These are phyloP conservation scores for Pardalotus punctatus DNA, from an alignment of 2,113 vertebrate species.

Conservation along the genomic window DNA sequence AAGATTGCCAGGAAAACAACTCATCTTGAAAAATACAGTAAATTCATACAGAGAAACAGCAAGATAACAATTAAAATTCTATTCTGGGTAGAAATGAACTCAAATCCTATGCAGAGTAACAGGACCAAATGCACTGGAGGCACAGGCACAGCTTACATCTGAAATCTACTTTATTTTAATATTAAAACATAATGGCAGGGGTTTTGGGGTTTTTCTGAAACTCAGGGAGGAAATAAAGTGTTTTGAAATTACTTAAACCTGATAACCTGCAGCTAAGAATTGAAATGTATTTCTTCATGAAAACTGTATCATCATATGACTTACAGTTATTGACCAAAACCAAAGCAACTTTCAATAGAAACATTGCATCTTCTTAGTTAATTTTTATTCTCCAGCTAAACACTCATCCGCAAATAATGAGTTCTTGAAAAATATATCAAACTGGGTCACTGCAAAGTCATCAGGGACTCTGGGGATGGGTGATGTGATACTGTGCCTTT, in stretches of 20 bases:
- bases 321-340: neutral
- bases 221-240: neutral
- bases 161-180: neutral
- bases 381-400: neutral
- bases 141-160: neutral
- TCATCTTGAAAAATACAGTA: neutral
- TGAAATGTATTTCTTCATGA: neutral
- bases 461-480: neutral
- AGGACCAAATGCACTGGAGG: neutral
- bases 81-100: neutral
- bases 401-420: neutral
- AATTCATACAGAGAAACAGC: neutral
- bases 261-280: neutral
- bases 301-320: neutral
- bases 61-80: neutral
- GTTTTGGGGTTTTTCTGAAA: neutral
- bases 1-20: neutral
- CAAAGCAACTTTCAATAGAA: neutral
- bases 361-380: neutral
- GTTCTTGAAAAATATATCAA: conserved; percentile 10
- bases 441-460: neutral
- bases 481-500: neutral
- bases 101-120: neutral
- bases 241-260: neutral
- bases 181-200: neutral